A percentile compares a stretch with the other conserved stretches of the same genome.
These are phyloP conservation scores for Picathartes gymnocephalus DNA, from an alignment of 2,113 vertebrate species.

Conservation along the genomic window DNA sequence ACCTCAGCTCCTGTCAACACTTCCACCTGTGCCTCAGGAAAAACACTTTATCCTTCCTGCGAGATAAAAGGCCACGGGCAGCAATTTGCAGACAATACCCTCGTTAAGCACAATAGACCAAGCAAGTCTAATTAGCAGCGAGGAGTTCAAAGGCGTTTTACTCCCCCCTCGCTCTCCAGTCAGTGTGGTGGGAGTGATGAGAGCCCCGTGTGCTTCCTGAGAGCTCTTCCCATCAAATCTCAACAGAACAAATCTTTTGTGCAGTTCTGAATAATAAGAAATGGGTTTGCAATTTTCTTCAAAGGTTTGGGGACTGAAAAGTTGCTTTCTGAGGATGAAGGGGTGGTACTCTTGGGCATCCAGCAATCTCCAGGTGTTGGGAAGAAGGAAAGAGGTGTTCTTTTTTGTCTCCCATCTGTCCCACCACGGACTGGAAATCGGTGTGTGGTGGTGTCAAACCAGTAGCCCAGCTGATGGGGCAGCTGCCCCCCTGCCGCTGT, in stretches of 20 bases:
- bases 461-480: background rate
- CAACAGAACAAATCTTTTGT: background rate
- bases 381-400: background rate
- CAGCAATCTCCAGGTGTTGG: background rate
- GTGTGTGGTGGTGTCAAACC: background rate
- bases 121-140: background rate
- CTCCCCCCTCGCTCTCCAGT: background rate
- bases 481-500: background rate
- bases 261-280: background rate
- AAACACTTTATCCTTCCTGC: background rate
- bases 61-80: background rate
- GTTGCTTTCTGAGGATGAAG: background rate
- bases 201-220: background rate
- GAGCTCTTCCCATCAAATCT: background rate
- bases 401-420: background rate
- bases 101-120: background rate
- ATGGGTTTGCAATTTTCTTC: background rate
- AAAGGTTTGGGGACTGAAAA: background rate
- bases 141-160: background rate
- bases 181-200: background rate
- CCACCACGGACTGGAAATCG: background rate
- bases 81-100: background rate
- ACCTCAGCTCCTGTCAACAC: fast-evolving
- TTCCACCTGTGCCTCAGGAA: background rate
- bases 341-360: background rate